Evolutionary conservation across 2,113 vertebrate genomes (phyloP).

Genomic region (Chloropsis hardwickii): DNA sequence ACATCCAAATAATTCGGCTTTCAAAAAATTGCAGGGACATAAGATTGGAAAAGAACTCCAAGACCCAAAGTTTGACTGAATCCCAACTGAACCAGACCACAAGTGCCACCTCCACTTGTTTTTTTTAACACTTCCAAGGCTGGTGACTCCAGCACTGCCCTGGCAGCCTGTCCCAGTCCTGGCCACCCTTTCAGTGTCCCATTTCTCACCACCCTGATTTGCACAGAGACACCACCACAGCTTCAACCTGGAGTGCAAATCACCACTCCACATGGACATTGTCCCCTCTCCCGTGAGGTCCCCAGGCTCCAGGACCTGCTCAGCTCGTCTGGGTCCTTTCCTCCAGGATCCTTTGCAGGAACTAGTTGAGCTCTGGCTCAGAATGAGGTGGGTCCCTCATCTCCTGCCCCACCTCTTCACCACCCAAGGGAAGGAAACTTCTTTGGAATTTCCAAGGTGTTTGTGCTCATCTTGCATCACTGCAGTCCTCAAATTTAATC

Average conservation of each 20-base stretch:
- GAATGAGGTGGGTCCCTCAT: not conserved
- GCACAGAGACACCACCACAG: not conserved
- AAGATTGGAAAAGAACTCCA: not conserved
- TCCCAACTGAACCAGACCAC: not conserved
- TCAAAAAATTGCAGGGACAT: not conserved
- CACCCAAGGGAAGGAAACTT: not conserved
- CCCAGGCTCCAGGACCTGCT: not conserved
- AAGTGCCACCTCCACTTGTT: no score
- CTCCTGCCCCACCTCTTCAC: not conserved
- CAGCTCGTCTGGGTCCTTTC: not conserved
- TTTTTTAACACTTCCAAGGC: not conserved
- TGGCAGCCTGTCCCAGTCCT: not conserved
- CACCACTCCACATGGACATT: rapidly evolving
- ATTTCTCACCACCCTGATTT: not conserved
- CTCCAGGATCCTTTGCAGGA: not conserved
- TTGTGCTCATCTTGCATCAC: not conserved
- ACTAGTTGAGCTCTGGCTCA: not conserved
- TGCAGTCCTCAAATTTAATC: not conserved
- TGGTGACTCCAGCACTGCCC: not conserved
- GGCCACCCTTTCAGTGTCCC: not conserved
- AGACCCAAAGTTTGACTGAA: not conserved
- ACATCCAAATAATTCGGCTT: not conserved
- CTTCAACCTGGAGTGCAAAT: not conserved
- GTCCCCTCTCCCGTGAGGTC: not conserved
- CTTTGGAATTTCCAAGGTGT: not conserved